Base-by-base conservation (phyloP, 2,113 vertebrate species). In the Dipodomys ordii region DNA sequence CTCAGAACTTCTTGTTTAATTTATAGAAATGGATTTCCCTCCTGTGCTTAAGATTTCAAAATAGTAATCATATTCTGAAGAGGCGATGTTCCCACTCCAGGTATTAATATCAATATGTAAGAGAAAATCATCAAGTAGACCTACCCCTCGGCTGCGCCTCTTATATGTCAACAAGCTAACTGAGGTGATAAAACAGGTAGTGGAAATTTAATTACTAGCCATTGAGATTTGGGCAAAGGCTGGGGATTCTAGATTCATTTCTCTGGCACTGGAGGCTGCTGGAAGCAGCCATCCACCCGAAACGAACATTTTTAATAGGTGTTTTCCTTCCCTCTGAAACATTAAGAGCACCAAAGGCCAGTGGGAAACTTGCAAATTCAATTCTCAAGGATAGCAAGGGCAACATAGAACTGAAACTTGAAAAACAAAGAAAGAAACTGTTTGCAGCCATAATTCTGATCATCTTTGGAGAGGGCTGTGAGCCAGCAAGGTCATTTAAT, bases 1-100 rank as follows among this genome's bases (percentile, higher is more conserved):
- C 98, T 98, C 98, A 98, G 98, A 98, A 99, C 98, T 99, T 98
- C 98, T 97, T 98, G 98, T 99, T 99, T 99, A 98, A 99, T 99
- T 99, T 98, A 98, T 97, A 97, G 97, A 98, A 98, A 97, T 93
- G 97, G 92, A 98, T 97, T 97, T 97, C 97, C 80, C 87, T 97
- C 98, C 96, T 97, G 97, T 98, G 98, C 98, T 96, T 98, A 98
- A 98, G 97, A 98, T 98, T 98, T 98, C 98, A 97, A 98, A 98
- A 97, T 97, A 96, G 97, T 98, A 98, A 98, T 99, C 97, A 44
- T 92, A 97, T 97, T 97, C 97, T 97, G 96, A 97, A 98, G 97
- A 97, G 97, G 90, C 98, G 96, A 97, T 97, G 97, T 97, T 97
- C 97, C 97, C 96, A 98, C 97, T 98, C 97, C 98, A 98, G 97